Base-by-base conservation (phyloP, 2,797 vertebrate genomes). In the Anabacerthia variegaticeps region DNA sequence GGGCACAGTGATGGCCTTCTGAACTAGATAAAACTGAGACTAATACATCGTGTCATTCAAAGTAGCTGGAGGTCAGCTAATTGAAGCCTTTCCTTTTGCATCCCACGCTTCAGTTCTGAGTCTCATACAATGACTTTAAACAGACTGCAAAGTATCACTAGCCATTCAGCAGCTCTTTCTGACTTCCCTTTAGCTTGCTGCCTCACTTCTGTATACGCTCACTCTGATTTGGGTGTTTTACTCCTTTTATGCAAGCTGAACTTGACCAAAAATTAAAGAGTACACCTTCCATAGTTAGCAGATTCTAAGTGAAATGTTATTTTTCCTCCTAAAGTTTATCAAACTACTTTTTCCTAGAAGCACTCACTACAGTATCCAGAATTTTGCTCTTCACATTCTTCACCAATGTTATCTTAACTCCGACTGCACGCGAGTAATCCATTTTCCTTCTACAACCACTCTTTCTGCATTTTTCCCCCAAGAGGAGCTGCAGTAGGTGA, bases 191-290 rank as follows among this genome's bases (percentile, higher is more conserved):
- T 56, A 82, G 32, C 49, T 85, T 67, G 16, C 1, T 92, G 59
- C 28, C 44, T 95, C 34, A 32, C 43, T 93, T 84, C 32, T 21
- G 68, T 48, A 43, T 7, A 67, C 6, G 44, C 36, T 48, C 2
- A 3, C 28, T 61, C 26, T 10, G n/a, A 44, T 32, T 63, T 18
- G 2, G 0, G 0, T 16, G 15, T 19, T 37, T 36, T 34, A 28
- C 5, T 12, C 19, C 19, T 81, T 90, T 87, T 43, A 51, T 30
- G 43, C 34, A 90, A 88, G 23, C 34, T 76, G 52, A 91, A 88
- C 48, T 80, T 71, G 34, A 72, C 68, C 68, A 89, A 95, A 95
- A 96, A 59, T 61, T 63, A 68, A 11, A 16, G 41, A 94, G 12
- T 19, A 66, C 11, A 49, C 24, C 20, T 49, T 69, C 55, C 49